Base-by-base conservation (phyloP, 1,140 invertebrate species). In the Ceratina japonica region DNA sequence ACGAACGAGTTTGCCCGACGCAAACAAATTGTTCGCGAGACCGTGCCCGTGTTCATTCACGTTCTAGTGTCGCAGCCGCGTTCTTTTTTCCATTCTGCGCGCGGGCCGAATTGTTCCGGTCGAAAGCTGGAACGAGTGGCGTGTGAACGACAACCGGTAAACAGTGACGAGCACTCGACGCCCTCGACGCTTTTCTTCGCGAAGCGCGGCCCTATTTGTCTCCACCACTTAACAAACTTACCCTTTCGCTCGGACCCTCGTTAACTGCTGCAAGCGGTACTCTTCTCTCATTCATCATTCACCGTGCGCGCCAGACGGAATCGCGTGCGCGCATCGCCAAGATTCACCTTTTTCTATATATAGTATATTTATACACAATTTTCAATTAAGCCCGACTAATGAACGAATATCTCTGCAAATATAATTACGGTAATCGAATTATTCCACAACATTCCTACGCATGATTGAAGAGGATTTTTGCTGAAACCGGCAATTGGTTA, bases 11-110 rank as follows among this genome's bases (percentile, higher is more conserved):
- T 44, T 44, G 10, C 24, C 24, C 18, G 10, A 44, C 15, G 31
- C n/a, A 49, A 52, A 3, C 27, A 75, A 74, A 82, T 82, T 82
- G 64, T 79, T 82, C 79, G 61, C 70, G 44, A 27, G 49, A 10
- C 37, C 37, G 20, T 22, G n/a, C 44, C 5, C 15, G 37, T 12
- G 51, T 58, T 58, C 24, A 22, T 12, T 22, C 31, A n/a, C 18
- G 22, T 58, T 65, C 20, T 4, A 27, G 12, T 73, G 24, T 12
- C 51, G 66, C 7, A 24, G 59, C 37, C 10, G 37, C 37, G 27
- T n/a, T 18, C 18, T 2, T 63, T 31, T 54, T 54, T 15, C 5
- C 16, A 13, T 13, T 8, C 20, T 16, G 62, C 22, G 15, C 22
- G 15, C 3, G 63, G 3, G 3, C 0, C 10, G 10, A 13, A 37